Base-by-base conservation (phyloP, 2,888 invertebrate species). In the Plebejus melissa region DNA sequence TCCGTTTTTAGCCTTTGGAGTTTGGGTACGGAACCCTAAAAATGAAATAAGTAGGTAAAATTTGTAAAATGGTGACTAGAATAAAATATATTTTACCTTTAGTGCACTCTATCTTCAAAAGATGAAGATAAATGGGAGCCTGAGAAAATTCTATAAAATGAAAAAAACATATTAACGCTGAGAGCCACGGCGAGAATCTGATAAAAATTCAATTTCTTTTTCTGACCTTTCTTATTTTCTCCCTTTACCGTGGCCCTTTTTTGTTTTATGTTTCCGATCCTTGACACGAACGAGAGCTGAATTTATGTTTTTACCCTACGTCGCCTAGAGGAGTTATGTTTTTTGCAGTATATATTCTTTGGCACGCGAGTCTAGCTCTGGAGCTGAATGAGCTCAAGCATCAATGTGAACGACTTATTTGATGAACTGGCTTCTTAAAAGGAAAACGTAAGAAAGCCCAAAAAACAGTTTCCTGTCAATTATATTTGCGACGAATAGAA, bases 201-300 rank as follows among this genome's bases (percentile, higher is more conserved):
- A 65, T 65, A 32, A 65, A 65, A 65, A 65, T 65, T 32, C 65
- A 65, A 65, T 65, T 65, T 65, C 13, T 65, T 65, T 65, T 65
- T 65, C 36, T 16, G 1, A 32, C 65, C 36, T 65, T 65, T 65
- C 13, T 65, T 65, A 65, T 32, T 36, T 65, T 65, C 32, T 16
- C 65, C 65, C 32, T 13, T 36, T 65, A 65, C 65, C 32, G 13
- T 65, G 13, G 13, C 32, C 65, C 32, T 32, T 65, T 65, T 65
- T 65, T 65, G 65, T 65, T 65, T 65, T 65, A 65, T 65, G 32
- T 65, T 65, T 65, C 32, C 65, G 32, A 13, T 13, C 65, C 1
- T 32, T 13, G 32, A 65, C 36, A 65, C 32, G 65, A 65, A 65
- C 65, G 65, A 16, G 32, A 65, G 32, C 1, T 65, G 65, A 65